Evolutionary conservation across 2,113 vertebrate species (phyloP).

Genomic region (Morone chrysops): DNA sequence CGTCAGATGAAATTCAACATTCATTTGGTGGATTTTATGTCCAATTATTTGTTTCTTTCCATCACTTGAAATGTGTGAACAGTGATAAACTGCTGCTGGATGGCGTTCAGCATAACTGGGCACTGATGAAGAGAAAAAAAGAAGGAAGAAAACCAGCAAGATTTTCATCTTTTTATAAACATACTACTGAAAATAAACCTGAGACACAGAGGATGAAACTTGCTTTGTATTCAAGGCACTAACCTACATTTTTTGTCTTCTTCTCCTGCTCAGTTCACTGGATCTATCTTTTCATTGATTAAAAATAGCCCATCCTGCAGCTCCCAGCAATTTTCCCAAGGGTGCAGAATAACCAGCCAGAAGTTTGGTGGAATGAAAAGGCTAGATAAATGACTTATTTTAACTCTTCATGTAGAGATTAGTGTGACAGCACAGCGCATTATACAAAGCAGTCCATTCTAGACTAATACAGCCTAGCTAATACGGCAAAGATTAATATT

Average conservation of each 20-base stretch:
- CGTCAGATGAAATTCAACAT: slow-evolving; percentile 37
- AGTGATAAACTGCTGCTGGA: slow-evolving; percentile 62
- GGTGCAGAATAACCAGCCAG: slow-evolving; percentile 40
- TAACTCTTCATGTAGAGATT: slow-evolving; percentile 21
- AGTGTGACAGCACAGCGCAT: background rate
- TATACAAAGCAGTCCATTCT: background rate
- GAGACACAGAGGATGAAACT: slow-evolving; percentile 25
- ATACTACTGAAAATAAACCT: slow-evolving; percentile 26
- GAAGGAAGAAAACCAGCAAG: background rate
- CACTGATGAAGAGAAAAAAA: slow-evolving; percentile 12
- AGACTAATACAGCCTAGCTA: background rate
- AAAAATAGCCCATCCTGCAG: slow-evolving; percentile 66
- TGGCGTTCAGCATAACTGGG: slow-evolving; percentile 22
- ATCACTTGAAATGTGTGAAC: slow-evolving; percentile 54
- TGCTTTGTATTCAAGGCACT: slow-evolving; percentile 59
- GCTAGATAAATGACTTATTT: slow-evolving; percentile 28
- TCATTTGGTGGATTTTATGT: slow-evolving; percentile 48
- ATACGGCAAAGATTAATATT: background rate
- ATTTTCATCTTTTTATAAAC: slow-evolving; percentile 13
- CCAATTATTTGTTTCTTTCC: slow-evolving; percentile 55
- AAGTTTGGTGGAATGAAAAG: slow-evolving; percentile 24
- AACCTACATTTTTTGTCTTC: slow-evolving; percentile 36
- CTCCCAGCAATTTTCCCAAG: slow-evolving; percentile 43
- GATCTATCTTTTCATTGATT: slow-evolving; percentile 63
- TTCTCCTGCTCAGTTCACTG: slow-evolving; percentile 26